Percentiles rank a stretch among this genome's conserved stretches.
Conservation (phyloP, 2,888 invertebrate species). For the Netelia fuscicornis region DNA sequence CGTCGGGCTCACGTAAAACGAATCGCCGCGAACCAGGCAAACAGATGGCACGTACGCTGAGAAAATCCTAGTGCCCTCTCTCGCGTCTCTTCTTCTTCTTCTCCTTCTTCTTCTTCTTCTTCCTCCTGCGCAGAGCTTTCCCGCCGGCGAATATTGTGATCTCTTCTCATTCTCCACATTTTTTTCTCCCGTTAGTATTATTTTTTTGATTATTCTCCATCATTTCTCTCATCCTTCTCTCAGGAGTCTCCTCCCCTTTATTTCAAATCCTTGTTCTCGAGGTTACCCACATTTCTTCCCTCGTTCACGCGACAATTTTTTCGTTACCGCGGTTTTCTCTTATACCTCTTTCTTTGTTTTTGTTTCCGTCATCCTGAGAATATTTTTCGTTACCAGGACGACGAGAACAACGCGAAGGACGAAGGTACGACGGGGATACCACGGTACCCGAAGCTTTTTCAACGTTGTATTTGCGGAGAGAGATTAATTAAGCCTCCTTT, state of each 20-base stretch:
- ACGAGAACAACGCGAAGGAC: constrained; percentile 14
- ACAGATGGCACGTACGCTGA: constrained; percentile 72
- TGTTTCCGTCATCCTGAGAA: neutral
- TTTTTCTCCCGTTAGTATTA: neutral
- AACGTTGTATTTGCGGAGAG: constrained; percentile 69
- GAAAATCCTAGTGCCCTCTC: constrained; percentile 51
- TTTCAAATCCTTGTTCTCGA: neutral
- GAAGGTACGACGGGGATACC: constrained; percentile 25
- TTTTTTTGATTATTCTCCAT: neutral
- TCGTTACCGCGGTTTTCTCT: neutral
- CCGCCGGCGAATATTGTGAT: constrained; percentile 3
- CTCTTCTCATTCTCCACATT: neutral
- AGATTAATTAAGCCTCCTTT: constrained; percentile 74
- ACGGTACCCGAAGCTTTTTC: constrained; percentile 36
- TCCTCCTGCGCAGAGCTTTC: constrained; percentile 31
- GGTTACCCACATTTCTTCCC: neutral
- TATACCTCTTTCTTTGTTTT: neutral
- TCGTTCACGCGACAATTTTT: neutral
- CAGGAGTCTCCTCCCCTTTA: neutral
- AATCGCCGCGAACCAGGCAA: constrained; percentile 69
- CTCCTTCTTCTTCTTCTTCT: neutral
- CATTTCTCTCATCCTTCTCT: constrained; percentile 2
- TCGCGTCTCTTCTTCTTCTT: neutral
- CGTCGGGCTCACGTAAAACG: constrained; percentile 69
- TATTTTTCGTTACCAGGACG: constrained; percentile 6